These are phyloP conservation scores for Crypturellus undulatus DNA, from an alignment of 2,113 vertebrate species.

Conservation along the genomic window DNA sequence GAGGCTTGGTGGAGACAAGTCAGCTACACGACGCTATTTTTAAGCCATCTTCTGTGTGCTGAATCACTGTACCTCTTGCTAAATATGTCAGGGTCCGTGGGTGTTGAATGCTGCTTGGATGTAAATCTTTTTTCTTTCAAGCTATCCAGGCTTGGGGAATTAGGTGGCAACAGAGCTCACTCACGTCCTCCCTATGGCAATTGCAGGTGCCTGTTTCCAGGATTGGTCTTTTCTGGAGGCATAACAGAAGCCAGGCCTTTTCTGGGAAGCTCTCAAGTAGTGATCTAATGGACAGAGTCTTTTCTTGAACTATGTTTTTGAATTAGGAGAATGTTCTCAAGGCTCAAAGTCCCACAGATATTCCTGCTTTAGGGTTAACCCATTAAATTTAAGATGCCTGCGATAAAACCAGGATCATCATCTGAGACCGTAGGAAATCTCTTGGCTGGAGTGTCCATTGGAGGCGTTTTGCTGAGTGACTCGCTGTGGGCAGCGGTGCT, in stretches of 20 bases:
- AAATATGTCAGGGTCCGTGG: slow-evolving; percentile 64
- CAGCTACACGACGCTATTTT: slow-evolving; percentile 67
- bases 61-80: slow-evolving; percentile 73
- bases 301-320: not conserved
- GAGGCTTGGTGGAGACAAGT: slow-evolving; percentile 23
- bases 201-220: not conserved
- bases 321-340: not conserved
- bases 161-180: not conserved
- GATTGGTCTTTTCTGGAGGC: not conserved
- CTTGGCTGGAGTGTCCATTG: not conserved
- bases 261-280: not conserved
- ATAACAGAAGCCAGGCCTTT: not conserved
- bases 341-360: not conserved
- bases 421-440: not conserved
- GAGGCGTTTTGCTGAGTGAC: slow-evolving; percentile 13
- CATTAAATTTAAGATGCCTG: not conserved
- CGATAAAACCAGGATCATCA: not conserved
- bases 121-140: slow-evolving; percentile 45
- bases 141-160: slow-evolving; percentile 20
- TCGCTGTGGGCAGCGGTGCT: not conserved
- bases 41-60: slow-evolving; percentile 68
- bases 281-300: not conserved
- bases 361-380: not conserved
- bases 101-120: slow-evolving; percentile 63
- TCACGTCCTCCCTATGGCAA: not conserved